Evolutionary conservation across 2,888 invertebrate species (phyloP), one percentile per base, ranked within the genome.

Genomic region (Scaptomyza tumidula): DNA sequence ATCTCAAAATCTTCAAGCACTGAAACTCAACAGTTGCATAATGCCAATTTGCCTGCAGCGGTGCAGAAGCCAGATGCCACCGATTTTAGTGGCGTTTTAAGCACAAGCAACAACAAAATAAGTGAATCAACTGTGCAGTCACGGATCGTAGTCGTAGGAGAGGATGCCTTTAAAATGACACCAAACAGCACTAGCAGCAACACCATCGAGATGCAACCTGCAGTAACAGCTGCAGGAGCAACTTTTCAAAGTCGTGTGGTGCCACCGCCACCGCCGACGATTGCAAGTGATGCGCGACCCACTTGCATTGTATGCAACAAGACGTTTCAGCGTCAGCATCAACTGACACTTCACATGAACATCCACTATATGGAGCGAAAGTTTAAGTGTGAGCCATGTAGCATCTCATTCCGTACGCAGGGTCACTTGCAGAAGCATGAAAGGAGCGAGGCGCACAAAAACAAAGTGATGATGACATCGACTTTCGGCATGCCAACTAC

Each of bases 351-450:
- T 72, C 98, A 99, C 92, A 96, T 98, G 92, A 98, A 98, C 92
- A 98, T 98, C 78, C 98, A 99, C 92, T 98, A 97, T 89, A 95
- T 98, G 93, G 98, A 98, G 91, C 94, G 98, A 71, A 97, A 97
- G 55, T 98, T 96, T 90, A 95, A 97, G 77, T 98, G 98, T 92
- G 97, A 97, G 85, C 95, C 97, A 3, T 98, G 98, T 92, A 96
- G 96, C 39, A 96, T 98, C 29, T 97, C 97, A 83, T 99, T 98
- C 91, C 94, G 97, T 87, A 96, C 97, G 43, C 95, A 97, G 93
- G 98, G 98, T 1, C 98, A 98, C 91, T 93, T 98, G 61, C 97
- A 98, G 90, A 98, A 98, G 92, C 98, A 98, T 90, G 97, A 97
- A 91, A 94, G 98, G 64, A 97, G 97, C 58, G 97, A 97, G 87